A percentile compares a stretch with the other conserved stretches of the same genome.
These are phyloP conservation scores for Budorcas taxicolor DNA, from an alignment of 2,113 vertebrate genomes.

Conservation along the genomic window DNA sequence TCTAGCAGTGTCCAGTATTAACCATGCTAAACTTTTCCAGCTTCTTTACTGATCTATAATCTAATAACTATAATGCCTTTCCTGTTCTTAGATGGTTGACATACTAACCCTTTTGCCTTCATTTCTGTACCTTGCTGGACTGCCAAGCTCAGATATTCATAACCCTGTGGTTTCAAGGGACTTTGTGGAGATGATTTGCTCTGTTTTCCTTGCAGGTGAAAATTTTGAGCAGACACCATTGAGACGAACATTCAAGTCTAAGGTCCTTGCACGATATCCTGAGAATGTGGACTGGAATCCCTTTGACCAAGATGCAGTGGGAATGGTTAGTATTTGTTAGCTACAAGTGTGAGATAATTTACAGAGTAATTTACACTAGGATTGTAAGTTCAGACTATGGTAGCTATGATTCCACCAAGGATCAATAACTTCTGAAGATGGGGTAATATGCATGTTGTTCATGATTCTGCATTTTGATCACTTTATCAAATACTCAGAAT, in stretches of 20 bases:
- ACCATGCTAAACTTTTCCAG: conserved; percentile 71
- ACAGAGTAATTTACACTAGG: background rate
- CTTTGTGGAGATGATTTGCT: conserved; percentile 41
- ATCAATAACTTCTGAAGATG: conserved; percentile 7
- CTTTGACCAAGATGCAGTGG: conserved; percentile 99
- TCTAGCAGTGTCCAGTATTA: conserved; percentile 37
- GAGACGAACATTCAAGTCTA: conserved; percentile 98
- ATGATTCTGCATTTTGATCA: conserved; percentile 31
- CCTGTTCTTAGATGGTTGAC: conserved; percentile 74
- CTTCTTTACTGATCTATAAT: conserved; percentile 63
- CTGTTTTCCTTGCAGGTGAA: conserved; percentile 86
- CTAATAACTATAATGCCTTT: conserved; percentile 72
- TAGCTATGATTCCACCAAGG: background rate
- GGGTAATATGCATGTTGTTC: background rate
- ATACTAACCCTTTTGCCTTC: conserved; percentile 74
- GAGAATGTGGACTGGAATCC: conserved; percentile 99
- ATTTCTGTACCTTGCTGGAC: conserved; percentile 68
- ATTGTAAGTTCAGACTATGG: background rate
- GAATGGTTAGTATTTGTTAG: conserved; percentile 89
- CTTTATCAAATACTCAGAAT: conserved; percentile 7
- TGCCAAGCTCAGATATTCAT: conserved; percentile 40
- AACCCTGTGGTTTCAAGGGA: background rate
- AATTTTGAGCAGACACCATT: conserved; percentile 99
- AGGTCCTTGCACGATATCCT: conserved; percentile 97
- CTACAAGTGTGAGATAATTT: conserved; percentile 7